Evolutionary conservation across 2,797 vertebrate species (phyloP).

Genomic region (Bovichtus variegatus): DNA sequence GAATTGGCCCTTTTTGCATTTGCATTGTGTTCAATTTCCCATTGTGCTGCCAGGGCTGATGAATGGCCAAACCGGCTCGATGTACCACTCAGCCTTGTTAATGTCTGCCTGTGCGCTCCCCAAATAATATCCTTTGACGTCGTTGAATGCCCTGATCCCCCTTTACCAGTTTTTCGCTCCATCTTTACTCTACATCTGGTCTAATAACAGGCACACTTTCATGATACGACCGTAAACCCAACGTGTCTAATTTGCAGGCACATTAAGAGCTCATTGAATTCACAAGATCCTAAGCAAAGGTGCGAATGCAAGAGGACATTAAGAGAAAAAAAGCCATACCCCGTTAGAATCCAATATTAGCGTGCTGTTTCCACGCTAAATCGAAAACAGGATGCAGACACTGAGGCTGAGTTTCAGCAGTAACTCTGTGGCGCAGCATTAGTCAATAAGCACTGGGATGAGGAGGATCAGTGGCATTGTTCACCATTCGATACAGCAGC

Average conservation of each 20-base stretch:
- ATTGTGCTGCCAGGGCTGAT: slow-evolving; percentile 70
- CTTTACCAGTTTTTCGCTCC: background rate
- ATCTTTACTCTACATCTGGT: slow-evolving; percentile 9
- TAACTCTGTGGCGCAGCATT: slow-evolving; percentile 48
- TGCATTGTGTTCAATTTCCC: slow-evolving; percentile 70
- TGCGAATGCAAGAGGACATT: slow-evolving; percentile 16
- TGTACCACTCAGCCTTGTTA: slow-evolving; percentile 40
- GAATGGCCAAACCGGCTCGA: slow-evolving; percentile 45
- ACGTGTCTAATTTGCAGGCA: slow-evolving; percentile 20
- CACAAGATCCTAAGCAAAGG: slow-evolving; percentile 6
- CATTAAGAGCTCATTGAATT: background rate
- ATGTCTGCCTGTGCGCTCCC: slow-evolving; percentile 25
- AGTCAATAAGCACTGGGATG: slow-evolving; percentile 68
- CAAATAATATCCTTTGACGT: slow-evolving; percentile 22
- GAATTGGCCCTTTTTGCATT: slow-evolving; percentile 68
- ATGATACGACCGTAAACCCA: background rate
- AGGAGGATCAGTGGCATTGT: slow-evolving; percentile 67
- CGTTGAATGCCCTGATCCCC: background rate
- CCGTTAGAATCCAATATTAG: slow-evolving; percentile 41
- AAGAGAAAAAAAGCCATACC: background rate
- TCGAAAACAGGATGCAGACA: slow-evolving; percentile 55
- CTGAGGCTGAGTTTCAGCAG: slow-evolving; percentile 45
- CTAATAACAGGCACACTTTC: background rate
- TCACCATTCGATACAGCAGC: slow-evolving; percentile 59
- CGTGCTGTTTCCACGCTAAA: slow-evolving; percentile 31